These are phyloP conservation scores for Heliconius ethilla DNA, from an alignment of 2,888 invertebrate species.

Conservation along the genomic window DNA sequence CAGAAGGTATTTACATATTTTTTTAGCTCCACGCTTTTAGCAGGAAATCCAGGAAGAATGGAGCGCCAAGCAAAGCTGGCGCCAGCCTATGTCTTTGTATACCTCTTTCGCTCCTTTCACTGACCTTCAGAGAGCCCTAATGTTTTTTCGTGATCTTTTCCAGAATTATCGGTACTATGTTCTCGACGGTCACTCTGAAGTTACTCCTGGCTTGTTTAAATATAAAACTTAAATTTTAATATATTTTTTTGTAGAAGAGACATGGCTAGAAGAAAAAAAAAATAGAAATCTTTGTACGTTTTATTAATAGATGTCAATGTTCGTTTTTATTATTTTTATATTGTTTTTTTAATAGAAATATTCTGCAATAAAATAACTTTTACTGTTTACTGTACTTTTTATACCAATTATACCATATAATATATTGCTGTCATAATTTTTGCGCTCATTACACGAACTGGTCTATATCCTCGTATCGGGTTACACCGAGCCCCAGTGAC, in stretches of 20 bases:
- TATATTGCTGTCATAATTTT: conserved; percentile 65
- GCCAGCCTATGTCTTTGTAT: too few relatives aligned
- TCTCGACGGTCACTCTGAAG: too few relatives aligned
- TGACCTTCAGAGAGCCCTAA: too few relatives aligned
- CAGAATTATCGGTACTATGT: too few relatives aligned
- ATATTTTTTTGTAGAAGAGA: not conserved
- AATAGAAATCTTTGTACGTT: not conserved
- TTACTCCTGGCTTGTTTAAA: too few relatives aligned
- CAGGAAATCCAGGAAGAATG: too few relatives aligned
- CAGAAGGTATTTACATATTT: not conserved
- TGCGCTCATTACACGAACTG: conserved; percentile 59
- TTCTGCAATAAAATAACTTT: conserved; percentile 1
- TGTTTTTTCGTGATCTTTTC: too few relatives aligned
- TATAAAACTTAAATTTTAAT: too few relatives aligned
- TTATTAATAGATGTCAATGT: not conserved
- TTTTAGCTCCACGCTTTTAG: too few relatives aligned
- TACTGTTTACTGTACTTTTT: conserved; percentile 17
- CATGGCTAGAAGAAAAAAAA: too few relatives aligned
- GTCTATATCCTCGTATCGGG: conserved; percentile 62
- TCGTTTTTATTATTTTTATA: not conserved
- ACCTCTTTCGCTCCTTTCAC: too few relatives aligned
- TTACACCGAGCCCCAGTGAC: conserved; percentile 61
- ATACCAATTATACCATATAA: conserved; percentile 3
- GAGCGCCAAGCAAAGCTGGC: too few relatives aligned
- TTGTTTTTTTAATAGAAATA: not conserved